Evolutionary conservation across 2,113 vertebrate species (phyloP), one percentile per base, ranked within the genome.

Genomic region (Capreolus pygargus): DNA sequence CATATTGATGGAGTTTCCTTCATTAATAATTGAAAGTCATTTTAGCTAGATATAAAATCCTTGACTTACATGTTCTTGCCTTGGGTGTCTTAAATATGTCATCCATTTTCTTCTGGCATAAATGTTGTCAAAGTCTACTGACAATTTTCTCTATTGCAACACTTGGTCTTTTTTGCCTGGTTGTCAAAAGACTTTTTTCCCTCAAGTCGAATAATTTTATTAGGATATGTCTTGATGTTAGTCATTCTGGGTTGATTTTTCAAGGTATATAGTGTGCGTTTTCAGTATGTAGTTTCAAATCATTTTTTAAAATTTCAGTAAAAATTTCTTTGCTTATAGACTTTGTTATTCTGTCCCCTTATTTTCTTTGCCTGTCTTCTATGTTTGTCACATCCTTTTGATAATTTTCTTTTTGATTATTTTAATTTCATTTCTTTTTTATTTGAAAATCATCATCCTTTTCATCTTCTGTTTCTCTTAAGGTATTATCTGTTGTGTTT

Each of bases 21-120:
- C 61, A 60, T 89, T 94, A 95, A 91, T 93, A 74, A 95, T 74
- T 85, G 27, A 85, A 93, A 84, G 45, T 87, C n/a, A 78, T 78
- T 97, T 95, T 82, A 76, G 45, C 57, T 88, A n/a, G 74, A 61
- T 92, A 57, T 54, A 86, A 96, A 91, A 89, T 92, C 28, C 45
- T 21, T 36, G 81, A 27, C 81, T 90, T 39, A 74, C 39, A 30
- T 28, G 6, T 83, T 39, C 89, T 95, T 96, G 47, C 67, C 15
- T 82, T 86, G 84, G 6, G 4, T 86, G 47, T 86, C 50, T 92
- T 92, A 96, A 95, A 93, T 94, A 43, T 94, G 74, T 74, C 88
- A 58, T 96, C n/a, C 5, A 36, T 93, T 96, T 96, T 91, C 86
- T 95, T 94, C 28, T 96, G 93, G 16, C n/a, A 47, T 90, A 96